Evolutionary conservation across 2,113 vertebrate genomes (phyloP), one percentile per base, ranked within the genome.

Genomic region (Myodes glareolus): DNA sequence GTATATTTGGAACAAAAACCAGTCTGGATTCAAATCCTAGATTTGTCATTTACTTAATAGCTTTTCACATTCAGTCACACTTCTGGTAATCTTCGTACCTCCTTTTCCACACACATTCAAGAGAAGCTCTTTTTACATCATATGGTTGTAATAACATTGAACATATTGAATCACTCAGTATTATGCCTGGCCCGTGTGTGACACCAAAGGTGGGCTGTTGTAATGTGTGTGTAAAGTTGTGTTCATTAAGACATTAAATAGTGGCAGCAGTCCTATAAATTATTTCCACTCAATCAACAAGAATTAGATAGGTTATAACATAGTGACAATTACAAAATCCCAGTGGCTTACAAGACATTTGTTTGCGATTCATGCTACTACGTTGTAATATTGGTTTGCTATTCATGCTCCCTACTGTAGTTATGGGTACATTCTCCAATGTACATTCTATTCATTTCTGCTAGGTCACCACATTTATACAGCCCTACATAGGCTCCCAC

Each of bases 81-180:
- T 75, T 87, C 36, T 63, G 68, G 55, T 95, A 36, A 76, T 76
- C 11, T 85, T 21, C 67, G 7, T n/a, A 70, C 45, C 39, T 68
- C 42, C 42, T 94, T 90, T 90, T 90, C 65, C 14, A 94, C 7
- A 33, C 2, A 13, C 3, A 87, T 70, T 50, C 65, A 90, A 92
- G 17, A 63, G 27, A 92, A 91, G 52, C 0, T 52, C 42, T 76
- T 29, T 36, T 17, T 92, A 80, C 6, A 6, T 82, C 63, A 84
- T 7, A 93, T n/a, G 10, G 8, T 91, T 86, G 13, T 85, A 55
- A 42, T 95, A 94, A 68, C 47, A 96, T 73, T 91, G 77, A 86
- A 31, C 42, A 92, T n/a, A 42, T 61, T 58, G 88, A 86, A 82
- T 13, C 17, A 50, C 14, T 75, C 70, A 55, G 27, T 42, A 33